A percentile compares a stretch with the other conserved stretches of the same genome.
These are phyloP conservation scores for Adelges cooleyi DNA, from an alignment of 1,140 invertebrate species.

Conservation along the genomic window DNA sequence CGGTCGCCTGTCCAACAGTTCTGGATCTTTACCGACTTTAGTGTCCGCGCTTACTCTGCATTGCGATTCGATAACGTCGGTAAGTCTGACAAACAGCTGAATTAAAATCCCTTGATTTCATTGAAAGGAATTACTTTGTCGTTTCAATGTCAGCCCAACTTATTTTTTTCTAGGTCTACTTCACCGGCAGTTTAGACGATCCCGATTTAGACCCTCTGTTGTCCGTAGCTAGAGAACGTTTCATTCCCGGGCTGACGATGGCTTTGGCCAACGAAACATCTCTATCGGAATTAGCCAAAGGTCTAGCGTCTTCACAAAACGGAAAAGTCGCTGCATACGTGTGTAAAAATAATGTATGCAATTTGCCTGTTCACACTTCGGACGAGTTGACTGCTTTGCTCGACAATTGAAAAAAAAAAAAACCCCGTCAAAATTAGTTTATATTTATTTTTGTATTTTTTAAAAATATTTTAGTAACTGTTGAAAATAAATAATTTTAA, in stretches of 20 bases:
- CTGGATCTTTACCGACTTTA: slow-evolving; percentile 66
- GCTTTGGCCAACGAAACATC: slow-evolving; percentile 50
- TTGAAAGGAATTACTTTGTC: neutral
- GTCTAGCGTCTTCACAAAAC: slow-evolving; percentile 36
- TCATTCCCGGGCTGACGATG: slow-evolving; percentile 58
- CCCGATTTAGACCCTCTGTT: slow-evolving; percentile 55
- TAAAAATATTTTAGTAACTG: no score
- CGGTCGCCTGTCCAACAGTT: slow-evolving; percentile 45
- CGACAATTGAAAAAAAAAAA: no score
- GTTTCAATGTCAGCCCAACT: neutral
- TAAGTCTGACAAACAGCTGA: slow-evolving; percentile 35
- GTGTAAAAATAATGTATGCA: slow-evolving; percentile 66
- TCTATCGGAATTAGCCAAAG: slow-evolving; percentile 36
- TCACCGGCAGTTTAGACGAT: slow-evolving; percentile 51
- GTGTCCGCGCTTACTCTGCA: slow-evolving; percentile 58
- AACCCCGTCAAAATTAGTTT: no score
- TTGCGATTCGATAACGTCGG: slow-evolving; percentile 53
- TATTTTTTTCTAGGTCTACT: slow-evolving; percentile 49
- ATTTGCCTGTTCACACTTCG: slow-evolving; percentile 60
- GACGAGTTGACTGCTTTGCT: slow-evolving; percentile 45
- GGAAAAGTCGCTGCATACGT: slow-evolving; percentile 58
- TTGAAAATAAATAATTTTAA: no score
- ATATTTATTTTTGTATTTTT: no score
- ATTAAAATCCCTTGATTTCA: neutral
- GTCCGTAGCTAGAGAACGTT: slow-evolving; percentile 49